Percentiles rank a stretch among this genome's conserved stretches.
Evolutionary conservation across 2,797 vertebrate genomes (phyloP).

Genomic region (Pseudomugil gertrudae): DNA sequence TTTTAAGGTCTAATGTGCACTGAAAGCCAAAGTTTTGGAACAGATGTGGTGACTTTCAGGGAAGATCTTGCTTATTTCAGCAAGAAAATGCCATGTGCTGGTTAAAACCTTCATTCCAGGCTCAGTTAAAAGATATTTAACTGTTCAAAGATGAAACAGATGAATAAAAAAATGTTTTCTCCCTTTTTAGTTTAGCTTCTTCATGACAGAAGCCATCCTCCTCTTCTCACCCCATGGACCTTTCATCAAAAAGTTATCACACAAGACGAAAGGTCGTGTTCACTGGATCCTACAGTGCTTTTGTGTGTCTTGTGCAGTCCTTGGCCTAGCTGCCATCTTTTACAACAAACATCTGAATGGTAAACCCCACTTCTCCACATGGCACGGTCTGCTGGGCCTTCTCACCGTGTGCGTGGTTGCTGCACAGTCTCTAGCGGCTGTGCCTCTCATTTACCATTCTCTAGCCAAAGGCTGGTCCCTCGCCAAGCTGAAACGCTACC

Average conservation of each 20-base stretch:
- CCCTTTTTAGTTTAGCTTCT: constrained; percentile 88
- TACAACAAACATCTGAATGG: constrained; percentile 90
- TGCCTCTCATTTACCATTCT: constrained; percentile 89
- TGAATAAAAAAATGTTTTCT: background rate
- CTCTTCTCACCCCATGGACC: constrained; percentile 92
- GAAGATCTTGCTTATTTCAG: too few relatives aligned
- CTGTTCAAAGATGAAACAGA: too few relatives aligned
- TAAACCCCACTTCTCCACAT: constrained; percentile 90
- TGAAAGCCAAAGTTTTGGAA: too few relatives aligned
- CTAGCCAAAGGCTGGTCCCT: constrained; percentile 91
- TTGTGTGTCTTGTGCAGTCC: constrained; percentile 82
- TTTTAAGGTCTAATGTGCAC: too few relatives aligned
- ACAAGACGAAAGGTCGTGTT: constrained; percentile 87
- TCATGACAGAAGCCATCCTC: constrained; percentile 95
- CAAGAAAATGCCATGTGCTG: too few relatives aligned
- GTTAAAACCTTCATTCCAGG: too few relatives aligned
- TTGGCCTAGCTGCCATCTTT: constrained; percentile 86
- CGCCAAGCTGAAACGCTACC: constrained; percentile 93
- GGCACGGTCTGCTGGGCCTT: constrained; percentile 90
- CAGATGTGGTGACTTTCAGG: too few relatives aligned
- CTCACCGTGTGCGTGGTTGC: constrained; percentile 80
- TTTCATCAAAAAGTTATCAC: constrained; percentile 80
- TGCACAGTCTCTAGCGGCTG: constrained; percentile 85
- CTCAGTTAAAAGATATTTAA: too few relatives aligned
- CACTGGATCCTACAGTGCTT: constrained; percentile 92